Evolutionary conservation across 2,888 invertebrate species (phyloP).

Genomic region (Trisateles emortualis): DNA sequence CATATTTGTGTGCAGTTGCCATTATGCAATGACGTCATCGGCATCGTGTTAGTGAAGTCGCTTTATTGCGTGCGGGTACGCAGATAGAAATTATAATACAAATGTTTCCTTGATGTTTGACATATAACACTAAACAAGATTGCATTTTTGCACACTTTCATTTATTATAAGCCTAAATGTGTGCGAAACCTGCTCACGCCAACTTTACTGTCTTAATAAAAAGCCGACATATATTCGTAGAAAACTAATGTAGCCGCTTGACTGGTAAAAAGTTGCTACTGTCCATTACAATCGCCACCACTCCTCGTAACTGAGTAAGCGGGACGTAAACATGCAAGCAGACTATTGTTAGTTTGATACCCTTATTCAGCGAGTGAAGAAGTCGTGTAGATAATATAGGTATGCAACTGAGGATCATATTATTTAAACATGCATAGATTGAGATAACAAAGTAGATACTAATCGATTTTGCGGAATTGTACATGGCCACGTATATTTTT

Average conservation of each 20-base stretch:
- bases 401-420: not conserved
- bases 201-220: constrained; percentile 18
- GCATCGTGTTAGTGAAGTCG: constrained; percentile 28
- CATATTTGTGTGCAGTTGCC: constrained; percentile 8
- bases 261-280: constrained; percentile 23
- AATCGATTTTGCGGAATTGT: not conserved
- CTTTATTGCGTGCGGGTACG: constrained; percentile 25
- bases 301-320: constrained; percentile 33
- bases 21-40: constrained; percentile 31
- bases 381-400: constrained; percentile 13
- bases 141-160: constrained; percentile 8
- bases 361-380: constrained; percentile 40
- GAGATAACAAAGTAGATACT: not conserved
- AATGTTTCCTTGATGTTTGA: constrained; percentile 18
- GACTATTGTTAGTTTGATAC: constrained; percentile 43
- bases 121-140: constrained; percentile 1
- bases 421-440: not conserved
- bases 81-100: constrained; percentile 24
- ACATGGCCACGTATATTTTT: constrained; percentile 9
- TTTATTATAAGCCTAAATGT: constrained; percentile 17
- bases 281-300: constrained; percentile 41
- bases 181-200: constrained; percentile 8
- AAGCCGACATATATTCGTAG: constrained; percentile 20
- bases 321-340: constrained; percentile 32
- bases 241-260: constrained; percentile 17